These are phyloP conservation scores for Tuberolachnus salignus DNA, from an alignment of 2,888 invertebrate species.

Conservation along the genomic window DNA sequence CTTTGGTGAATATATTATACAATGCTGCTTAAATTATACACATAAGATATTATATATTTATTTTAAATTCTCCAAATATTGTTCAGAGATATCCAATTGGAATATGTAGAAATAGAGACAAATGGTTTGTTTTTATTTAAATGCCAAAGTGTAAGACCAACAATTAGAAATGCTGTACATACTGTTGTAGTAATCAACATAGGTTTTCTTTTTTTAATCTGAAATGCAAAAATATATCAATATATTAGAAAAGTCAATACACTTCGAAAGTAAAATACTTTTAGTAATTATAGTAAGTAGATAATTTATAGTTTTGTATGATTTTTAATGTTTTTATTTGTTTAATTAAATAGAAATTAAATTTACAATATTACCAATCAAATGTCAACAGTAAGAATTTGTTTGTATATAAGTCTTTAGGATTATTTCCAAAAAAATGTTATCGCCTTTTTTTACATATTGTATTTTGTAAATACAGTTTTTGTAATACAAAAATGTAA, in stretches of 20 bases:
- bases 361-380: too few species aligned
- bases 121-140: background rate
- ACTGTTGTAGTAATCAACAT: background rate
- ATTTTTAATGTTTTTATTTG: background rate
- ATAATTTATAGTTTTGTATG: background rate
- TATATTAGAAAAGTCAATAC: background rate
- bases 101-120: background rate
- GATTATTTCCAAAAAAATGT: too few species aligned
- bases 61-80: background rate
- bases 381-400: too few species aligned
- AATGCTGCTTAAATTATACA: background rate
- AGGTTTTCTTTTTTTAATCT: slow-evolving; percentile 17
- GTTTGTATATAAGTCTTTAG: too few species aligned
- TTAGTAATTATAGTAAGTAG: background rate
- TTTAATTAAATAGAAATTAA: too few species aligned
- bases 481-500: too few species aligned
- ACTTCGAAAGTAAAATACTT: background rate
- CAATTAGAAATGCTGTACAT: background rate
- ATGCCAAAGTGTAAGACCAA: slow-evolving; percentile 9
- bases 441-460: too few species aligned
- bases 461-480: too few species aligned
- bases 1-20: background rate
- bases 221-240: slow-evolving; percentile 16
- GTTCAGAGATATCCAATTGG: background rate
- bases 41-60: background rate